Conservation (phyloP, 2,888 invertebrate species). For the Leptinotarsa juncta region DNA sequence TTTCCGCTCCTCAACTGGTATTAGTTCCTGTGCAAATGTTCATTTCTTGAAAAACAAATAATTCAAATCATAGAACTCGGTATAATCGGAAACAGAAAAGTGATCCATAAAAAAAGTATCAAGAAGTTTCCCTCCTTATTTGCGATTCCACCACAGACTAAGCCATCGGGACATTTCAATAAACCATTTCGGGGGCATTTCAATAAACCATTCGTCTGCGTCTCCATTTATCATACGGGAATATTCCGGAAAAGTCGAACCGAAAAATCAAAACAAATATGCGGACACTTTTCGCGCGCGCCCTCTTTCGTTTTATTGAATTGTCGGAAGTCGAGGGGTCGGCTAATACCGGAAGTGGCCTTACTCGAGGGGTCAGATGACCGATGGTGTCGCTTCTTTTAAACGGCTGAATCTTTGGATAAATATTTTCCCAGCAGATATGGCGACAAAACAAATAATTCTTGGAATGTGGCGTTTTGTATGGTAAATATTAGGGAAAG, state of each 20-base stretch:
- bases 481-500: constrained; percentile 19
- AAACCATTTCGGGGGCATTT: constrained; percentile 63
- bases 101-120: constrained; percentile 53
- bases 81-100: constrained; percentile 58
- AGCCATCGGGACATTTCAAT: constrained; percentile 63
- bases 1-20: neutral
- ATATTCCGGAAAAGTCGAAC: constrained; percentile 53
- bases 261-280: constrained; percentile 65
- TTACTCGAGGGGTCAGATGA: constrained; percentile 54
- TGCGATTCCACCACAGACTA: constrained; percentile 55
- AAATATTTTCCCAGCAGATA: constrained; percentile 56
- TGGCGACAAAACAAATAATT: constrained; percentile 45
- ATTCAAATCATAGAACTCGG: constrained; percentile 50
- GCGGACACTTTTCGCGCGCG: constrained; percentile 60
- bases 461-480: constrained; percentile 12
- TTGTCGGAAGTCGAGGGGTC: constrained; percentile 57
- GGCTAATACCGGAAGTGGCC: constrained; percentile 57
- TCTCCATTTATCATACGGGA: constrained; percentile 61
- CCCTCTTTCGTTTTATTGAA: constrained; percentile 55
- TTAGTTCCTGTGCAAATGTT: neutral
- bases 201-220: constrained; percentile 64
- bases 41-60: constrained; percentile 16
- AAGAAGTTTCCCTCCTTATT: constrained; percentile 53
- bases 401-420: constrained; percentile 54
- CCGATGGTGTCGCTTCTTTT: constrained; percentile 57